Base-by-base conservation (phyloP, 2,113 vertebrate genomes). In the Calonectris borealis region DNA sequence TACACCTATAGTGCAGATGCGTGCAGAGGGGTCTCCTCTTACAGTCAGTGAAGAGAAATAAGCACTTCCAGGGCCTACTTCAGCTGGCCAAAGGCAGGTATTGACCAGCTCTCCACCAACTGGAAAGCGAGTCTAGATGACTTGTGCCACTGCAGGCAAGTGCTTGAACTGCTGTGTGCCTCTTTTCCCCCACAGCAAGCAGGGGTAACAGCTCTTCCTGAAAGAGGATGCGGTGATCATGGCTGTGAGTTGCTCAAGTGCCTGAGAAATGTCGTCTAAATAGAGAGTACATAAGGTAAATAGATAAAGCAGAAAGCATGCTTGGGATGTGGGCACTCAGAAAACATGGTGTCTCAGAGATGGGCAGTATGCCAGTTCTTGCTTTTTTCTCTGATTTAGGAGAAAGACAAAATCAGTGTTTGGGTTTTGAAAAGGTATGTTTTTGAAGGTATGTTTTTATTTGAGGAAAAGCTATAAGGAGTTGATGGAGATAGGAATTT, bases 71-170 rank as follows among this genome's bases (percentile, higher is more conserved):
- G 57, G 38, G 17, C 6, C 51, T 44, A 4, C 32, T 22, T 34
- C 40, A 61, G 46, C 42, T 54, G 75, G 40, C 21, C 2, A 8
- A 42, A 54, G 26, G 69, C n/a, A 36, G 64, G 6, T 13, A 27
- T 5, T 34, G 66, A 16, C 25, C 18, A 51, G 38, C 51, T 64
- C 54, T n/a, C 22, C 20, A 2, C 26, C 12, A 10, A 1, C 0
- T 24, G 79, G 40, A 46, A 40, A 24, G 10, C 4, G 51, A 52
- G 40, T 3, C 66, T 26, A n/a, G 61, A 1, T 42, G 48, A 11
- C 36, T 44, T 22, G 34, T 34, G 52, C 42, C 7, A 4, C 31
- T 44, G 46, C 69, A 65, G 46, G 62, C 24, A 76, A 66, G 62
- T 38, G 46, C 13, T 24, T 46, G 31, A 76, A 52, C 44, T 61